Conservation (phyloP, 1,140 invertebrate species). For the Notospermus geniculatus region DNA sequence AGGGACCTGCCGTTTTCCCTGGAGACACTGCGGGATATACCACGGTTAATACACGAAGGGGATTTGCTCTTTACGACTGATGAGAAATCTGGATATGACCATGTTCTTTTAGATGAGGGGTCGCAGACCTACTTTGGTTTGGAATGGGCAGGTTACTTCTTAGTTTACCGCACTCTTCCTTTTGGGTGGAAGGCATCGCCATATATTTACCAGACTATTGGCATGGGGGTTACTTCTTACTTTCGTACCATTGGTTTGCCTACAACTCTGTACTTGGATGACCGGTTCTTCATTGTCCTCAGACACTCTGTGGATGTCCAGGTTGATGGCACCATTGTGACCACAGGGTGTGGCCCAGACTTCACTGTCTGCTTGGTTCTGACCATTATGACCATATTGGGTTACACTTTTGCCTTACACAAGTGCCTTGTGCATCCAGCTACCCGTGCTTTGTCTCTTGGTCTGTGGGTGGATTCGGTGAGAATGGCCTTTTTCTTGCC, state of each 20-base stretch:
- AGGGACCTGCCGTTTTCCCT: too few relatives aligned
- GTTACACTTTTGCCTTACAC: not conserved
- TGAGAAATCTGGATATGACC: constrained; percentile 13
- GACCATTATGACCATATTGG: not conserved
- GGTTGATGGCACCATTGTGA: too few relatives aligned
- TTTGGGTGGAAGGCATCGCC: constrained; percentile 12
- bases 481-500: not conserved
- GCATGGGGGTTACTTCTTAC: not conserved
- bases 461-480: not conserved
- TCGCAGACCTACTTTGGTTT: too few relatives aligned
- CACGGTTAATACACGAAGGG: too few relatives aligned
- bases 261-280: not conserved
- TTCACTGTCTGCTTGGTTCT: not conserved
- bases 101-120: not conserved
- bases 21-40: too few relatives aligned
- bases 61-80: constrained; percentile 13
- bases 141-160: too few relatives aligned
- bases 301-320: too few relatives aligned
- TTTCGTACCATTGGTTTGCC: not conserved
- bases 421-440: not conserved
- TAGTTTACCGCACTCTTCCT: too few relatives aligned
- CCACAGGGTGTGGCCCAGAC: too few relatives aligned
- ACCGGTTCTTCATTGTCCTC: not conserved
- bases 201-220: constrained; percentile 7
- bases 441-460: not conserved